A percentile compares a stretch with the other conserved stretches of the same genome.
Evolutionary conservation across 2,888 invertebrate genomes (phyloP).

Genomic region (Junonia oenone): DNA sequence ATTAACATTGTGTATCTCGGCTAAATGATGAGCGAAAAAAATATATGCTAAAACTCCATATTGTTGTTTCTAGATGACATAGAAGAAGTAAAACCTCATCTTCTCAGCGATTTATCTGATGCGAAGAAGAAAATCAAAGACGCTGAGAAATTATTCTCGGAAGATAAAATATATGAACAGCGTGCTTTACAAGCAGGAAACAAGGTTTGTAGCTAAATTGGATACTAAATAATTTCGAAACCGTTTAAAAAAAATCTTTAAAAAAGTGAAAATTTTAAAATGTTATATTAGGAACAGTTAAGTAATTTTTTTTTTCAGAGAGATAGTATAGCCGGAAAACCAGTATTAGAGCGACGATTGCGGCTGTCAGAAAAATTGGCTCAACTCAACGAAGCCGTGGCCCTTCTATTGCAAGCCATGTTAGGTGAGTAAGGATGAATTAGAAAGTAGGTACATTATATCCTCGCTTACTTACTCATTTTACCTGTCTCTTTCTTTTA

Average conservation of each 20-base stretch:
- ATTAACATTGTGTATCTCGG: no score
- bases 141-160: slow-evolving; percentile 19
- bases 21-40: no score
- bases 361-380: slow-evolving; percentile 23
- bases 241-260: no score
- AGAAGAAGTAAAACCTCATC: slow-evolving; percentile 6
- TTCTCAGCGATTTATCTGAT: slow-evolving; percentile 10
- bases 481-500: no score
- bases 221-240: no score
- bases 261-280: no score
- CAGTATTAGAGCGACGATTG: slow-evolving; percentile 15
- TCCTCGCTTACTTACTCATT: no score
- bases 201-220: neutral
- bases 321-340: slow-evolving; percentile 2
- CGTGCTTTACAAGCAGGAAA: neutral
- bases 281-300: neutral
- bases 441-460: no score
- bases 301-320: neutral
- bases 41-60: no score
- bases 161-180: slow-evolving; percentile 13
- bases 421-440: no score
- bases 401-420: slow-evolving; percentile 21
- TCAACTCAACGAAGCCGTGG: slow-evolving; percentile 24
- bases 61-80: slow-evolving; percentile 15
- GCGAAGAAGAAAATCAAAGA: slow-evolving; percentile 19